These are phyloP conservation scores for Rhyacophila brunnea DNA, from an alignment of 1,140 invertebrate genomes.

Conservation along the genomic window DNA sequence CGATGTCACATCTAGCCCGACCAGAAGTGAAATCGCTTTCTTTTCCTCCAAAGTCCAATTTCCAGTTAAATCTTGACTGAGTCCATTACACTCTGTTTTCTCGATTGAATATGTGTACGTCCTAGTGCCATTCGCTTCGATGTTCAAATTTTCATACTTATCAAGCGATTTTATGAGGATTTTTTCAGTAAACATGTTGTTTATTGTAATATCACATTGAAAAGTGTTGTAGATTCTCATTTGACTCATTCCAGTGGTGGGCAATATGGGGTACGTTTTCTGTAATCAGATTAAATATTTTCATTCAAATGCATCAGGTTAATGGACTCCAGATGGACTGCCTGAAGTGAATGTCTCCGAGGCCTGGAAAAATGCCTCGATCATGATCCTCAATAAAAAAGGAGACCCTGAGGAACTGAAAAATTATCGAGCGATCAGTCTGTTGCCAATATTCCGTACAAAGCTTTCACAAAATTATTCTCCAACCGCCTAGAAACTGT, in stretches of 20 bases:
- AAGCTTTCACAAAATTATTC: no score
- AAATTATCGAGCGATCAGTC: no score
- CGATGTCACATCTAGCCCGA: constrained; percentile 10
- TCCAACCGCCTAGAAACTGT: no score
- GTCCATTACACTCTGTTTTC: constrained; percentile 38
- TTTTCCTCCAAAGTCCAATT: constrained; percentile 18
- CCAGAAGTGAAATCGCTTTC: constrained; percentile 33
- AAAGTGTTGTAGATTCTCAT: constrained; percentile 61
- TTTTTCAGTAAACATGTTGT: constrained; percentile 1
- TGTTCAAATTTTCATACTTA: constrained; percentile 39
- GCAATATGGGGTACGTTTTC: constrained; percentile 62
- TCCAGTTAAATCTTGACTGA: neutral
- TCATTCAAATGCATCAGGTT: no score
- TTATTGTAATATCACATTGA: constrained; percentile 17
- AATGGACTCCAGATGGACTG: no score
- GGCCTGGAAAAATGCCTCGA: no score
- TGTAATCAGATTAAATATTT: constrained; percentile 40
- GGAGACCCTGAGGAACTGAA: no score
- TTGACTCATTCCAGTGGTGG: constrained; percentile 57
- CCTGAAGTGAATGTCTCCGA: no score
- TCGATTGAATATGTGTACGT: neutral
- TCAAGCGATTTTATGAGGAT: constrained; percentile 24
- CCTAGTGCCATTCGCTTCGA: constrained; percentile 10
- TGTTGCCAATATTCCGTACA: no score
- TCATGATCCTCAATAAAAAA: no score